These are phyloP conservation scores for Liolophura sinensis DNA, from an alignment of 1,140 invertebrate species.

Conservation along the genomic window DNA sequence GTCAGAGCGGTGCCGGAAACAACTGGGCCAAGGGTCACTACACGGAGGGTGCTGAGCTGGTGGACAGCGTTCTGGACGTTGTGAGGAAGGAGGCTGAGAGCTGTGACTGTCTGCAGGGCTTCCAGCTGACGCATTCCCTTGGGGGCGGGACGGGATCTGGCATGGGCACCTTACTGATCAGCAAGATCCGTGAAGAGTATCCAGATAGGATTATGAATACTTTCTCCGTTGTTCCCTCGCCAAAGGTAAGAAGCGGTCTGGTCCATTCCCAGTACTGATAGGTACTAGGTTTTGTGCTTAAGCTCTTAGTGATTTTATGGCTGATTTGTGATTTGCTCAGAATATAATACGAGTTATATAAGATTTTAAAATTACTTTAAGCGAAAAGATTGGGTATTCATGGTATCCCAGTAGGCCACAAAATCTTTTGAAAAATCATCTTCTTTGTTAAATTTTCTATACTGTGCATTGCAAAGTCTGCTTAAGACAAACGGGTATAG, in stretches of 20 bases:
- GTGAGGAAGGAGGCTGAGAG: slow-evolving; percentile 81
- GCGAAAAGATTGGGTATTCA: not conserved
- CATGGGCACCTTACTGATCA: slow-evolving; percentile 66
- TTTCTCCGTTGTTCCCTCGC: slow-evolving; percentile 87
- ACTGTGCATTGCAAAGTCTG: too few species aligned
- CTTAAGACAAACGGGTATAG: not conserved
- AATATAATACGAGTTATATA: not conserved
- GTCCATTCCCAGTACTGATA: slow-evolving; percentile 75
- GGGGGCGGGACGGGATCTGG: slow-evolving; percentile 60
- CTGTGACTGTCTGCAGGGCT: slow-evolving; percentile 78
- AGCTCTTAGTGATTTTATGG: not conserved
- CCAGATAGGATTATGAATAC: slow-evolving; percentile 90
- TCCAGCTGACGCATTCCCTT: slow-evolving; percentile 79
- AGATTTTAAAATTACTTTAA: not conserved
- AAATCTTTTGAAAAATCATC: too few species aligned
- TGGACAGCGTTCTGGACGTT: slow-evolving; percentile 78
- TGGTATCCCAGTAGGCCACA: not conserved
- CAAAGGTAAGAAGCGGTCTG: slow-evolving; percentile 69
- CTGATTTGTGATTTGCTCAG: not conserved
- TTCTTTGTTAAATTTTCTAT: too few species aligned
- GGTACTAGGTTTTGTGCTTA: not conserved
- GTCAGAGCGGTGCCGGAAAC: slow-evolving; percentile 73
- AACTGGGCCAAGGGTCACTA: slow-evolving; percentile 94
- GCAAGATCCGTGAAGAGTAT: slow-evolving; percentile 66
- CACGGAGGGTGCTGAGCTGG: slow-evolving; percentile 74